Evolutionary conservation across 1,140 invertebrate genomes (phyloP).

Genomic region (Spodoptera frugiperda): DNA sequence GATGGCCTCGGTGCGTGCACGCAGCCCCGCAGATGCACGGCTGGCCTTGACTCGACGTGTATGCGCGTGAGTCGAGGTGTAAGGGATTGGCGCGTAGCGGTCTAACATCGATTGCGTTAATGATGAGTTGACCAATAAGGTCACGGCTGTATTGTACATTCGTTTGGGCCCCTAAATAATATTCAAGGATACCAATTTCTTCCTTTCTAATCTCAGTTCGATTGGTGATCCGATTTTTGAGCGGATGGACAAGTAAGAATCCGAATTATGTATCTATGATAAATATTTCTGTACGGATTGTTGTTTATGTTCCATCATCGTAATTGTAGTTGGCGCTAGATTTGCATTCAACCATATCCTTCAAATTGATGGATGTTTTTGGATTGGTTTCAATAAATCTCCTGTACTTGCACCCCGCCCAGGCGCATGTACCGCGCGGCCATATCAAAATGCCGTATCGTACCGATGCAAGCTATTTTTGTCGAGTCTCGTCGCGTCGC

Average conservation of each 20-base stretch:
- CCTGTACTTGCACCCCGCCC: conserved; percentile 42
- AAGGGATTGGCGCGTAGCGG: conserved; percentile 28
- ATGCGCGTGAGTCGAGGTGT: conserved; percentile 15
- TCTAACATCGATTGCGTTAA: conserved; percentile 6
- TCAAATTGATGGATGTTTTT: conserved; percentile 20
- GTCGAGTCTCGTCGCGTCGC: conserved; percentile 56
- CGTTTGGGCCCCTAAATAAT: background rate
- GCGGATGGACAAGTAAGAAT: no score
- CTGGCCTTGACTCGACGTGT: conserved; percentile 51
- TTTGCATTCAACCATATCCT: background rate
- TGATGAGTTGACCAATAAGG: conserved; percentile 21
- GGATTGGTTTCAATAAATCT: conserved; percentile 15
- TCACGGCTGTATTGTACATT: background rate
- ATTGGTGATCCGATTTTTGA: background rate
- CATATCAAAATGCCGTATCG: conserved; percentile 56
- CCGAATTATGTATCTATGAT: no score
- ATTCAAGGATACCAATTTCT: background rate
- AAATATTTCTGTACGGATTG: background rate
- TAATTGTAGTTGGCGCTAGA: background rate
- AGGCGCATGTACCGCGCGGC: conserved; percentile 34
- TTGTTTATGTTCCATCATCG: background rate
- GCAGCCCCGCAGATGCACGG: conserved; percentile 50
- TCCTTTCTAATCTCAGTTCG: background rate
- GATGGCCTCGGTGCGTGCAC: conserved; percentile 49
- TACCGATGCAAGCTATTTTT: conserved; percentile 57